These are phyloP conservation scores for Lepisosteus oculatus DNA, from an alignment of 2,113 vertebrate species.

Conservation along the genomic window DNA sequence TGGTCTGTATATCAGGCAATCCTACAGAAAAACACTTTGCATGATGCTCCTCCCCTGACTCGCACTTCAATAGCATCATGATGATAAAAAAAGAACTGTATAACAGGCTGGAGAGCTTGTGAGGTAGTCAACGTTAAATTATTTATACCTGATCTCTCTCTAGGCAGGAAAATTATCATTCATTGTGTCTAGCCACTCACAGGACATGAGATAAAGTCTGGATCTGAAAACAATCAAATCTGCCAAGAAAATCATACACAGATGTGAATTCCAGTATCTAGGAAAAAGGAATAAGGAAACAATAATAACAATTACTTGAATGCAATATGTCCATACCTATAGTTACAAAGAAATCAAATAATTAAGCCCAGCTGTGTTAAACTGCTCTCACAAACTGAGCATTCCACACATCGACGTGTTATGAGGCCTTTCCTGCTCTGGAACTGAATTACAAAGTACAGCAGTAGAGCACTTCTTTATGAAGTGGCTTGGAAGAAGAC, in stretches of 20 bases:
- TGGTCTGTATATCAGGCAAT: neutral
- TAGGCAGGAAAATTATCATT: neutral
- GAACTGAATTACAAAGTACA: too few relatives aligned
- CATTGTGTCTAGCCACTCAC: neutral
- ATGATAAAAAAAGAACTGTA: neutral
- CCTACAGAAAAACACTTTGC: neutral
- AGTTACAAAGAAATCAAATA: neutral
- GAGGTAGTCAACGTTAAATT: neutral
- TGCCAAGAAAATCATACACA: neutral
- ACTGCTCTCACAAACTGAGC: neutral
- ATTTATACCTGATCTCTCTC: neutral
- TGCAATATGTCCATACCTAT: neutral
- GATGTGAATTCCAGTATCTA: neutral
- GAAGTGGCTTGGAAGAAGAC: too few relatives aligned
- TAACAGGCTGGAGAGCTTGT: neutral
- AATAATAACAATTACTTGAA: neutral
- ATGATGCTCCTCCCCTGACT: neutral
- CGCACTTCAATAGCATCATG: neutral
- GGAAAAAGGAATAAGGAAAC: neutral
- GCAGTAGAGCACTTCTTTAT: too few relatives aligned
- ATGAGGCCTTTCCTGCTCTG: neutral
- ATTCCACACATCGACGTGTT: neutral
- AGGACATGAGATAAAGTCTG: conserved; percentile 1
- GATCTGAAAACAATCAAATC: neutral
- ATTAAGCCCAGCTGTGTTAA: neutral